Conservation (phyloP, 2,797 vertebrate species). For the Propithecus perrieri region DNA sequence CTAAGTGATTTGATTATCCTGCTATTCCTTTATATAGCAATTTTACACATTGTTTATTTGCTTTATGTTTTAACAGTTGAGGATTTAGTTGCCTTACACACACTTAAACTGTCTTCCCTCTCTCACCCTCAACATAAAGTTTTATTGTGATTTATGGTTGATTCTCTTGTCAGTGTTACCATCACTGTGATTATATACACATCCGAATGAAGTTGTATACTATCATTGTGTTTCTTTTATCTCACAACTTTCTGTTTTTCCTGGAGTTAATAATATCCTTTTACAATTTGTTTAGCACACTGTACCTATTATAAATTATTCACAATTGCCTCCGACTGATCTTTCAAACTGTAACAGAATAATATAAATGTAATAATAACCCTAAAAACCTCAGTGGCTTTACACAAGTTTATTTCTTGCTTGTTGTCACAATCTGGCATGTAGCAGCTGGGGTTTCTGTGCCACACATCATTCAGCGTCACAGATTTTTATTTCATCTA, state of each 20-base stretch:
- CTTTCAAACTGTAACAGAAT: not conserved
- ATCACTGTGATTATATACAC: not conserved
- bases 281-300: not conserved
- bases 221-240: not conserved
- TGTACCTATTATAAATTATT: not conserved
- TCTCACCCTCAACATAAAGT: too few species aligned
- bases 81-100: not conserved
- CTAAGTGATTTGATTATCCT: not conserved
- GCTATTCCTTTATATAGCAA: not conserved
- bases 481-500: not conserved
- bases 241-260: not conserved
- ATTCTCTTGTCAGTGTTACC: not conserved
- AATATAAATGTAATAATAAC: not conserved
- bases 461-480: not conserved
- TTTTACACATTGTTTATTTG: not conserved
- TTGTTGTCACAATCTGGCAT: not conserved
- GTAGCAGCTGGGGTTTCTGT: not conserved
- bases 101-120: not conserved
- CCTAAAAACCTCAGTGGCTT: not conserved
- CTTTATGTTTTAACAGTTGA: not conserved
- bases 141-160: not conserved
- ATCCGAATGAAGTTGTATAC: not conserved
- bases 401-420: not conserved
- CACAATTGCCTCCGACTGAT: not conserved
- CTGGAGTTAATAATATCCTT: constrained; percentile 1